Evolutionary conservation across 2,797 vertebrate genomes (phyloP).

Genomic region (Peromyscus melanophrys): DNA sequence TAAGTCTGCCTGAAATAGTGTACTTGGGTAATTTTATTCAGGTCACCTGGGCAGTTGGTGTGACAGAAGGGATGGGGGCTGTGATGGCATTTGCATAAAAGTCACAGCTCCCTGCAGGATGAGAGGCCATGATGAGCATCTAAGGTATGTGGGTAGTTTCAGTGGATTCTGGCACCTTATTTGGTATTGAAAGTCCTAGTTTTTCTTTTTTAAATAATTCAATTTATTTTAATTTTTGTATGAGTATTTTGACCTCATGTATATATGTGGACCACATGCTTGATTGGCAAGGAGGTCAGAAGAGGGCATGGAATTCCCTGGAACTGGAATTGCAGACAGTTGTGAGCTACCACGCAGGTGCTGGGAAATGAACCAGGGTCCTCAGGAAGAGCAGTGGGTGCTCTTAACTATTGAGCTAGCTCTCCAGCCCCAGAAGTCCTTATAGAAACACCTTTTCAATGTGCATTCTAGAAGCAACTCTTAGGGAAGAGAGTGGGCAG

Average conservation of each 20-base stretch:
- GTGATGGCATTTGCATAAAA: not conserved
- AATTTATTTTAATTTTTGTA: not conserved
- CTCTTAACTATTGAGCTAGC: not conserved
- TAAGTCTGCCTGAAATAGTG: not conserved
- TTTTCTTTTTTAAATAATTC: not conserved
- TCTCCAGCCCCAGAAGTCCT: not conserved
- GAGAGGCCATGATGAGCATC: not conserved
- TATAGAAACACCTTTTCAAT: not conserved
- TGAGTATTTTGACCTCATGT: not conserved
- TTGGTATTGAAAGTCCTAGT: not conserved
- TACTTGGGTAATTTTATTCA: not conserved
- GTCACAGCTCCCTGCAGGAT: not conserved
- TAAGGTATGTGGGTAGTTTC: not conserved
- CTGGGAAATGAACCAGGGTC: not conserved
- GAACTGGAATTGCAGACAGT: not conserved
- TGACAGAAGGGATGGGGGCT: not conserved
- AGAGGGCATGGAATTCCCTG: not conserved
- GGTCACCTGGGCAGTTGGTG: not conserved
- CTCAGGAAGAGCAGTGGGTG: not conserved
- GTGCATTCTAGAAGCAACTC: not conserved
- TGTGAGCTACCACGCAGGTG: not conserved
- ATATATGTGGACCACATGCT: not conserved
- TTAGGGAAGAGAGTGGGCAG: not conserved
- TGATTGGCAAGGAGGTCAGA: not conserved
- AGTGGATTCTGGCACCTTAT: not conserved